Base-by-base conservation (phyloP, 2,888 invertebrate genomes). In the Erebia aethiops region DNA sequence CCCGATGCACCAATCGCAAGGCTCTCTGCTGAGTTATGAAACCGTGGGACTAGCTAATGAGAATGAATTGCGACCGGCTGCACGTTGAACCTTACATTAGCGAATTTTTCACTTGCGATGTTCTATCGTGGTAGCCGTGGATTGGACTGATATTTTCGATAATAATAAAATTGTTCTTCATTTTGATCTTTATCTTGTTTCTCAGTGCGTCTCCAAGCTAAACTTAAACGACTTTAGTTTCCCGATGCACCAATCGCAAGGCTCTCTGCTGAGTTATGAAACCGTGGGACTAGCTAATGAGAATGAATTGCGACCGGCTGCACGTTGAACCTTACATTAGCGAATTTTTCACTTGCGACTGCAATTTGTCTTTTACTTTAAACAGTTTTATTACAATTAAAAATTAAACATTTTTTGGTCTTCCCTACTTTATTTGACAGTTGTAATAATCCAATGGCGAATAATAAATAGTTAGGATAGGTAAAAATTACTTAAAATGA, bases 331-430 rank as follows among this genome's bases (percentile, higher is more conserved):
- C 64, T 67, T 51, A 56, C 67, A 69, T 84, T 89, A 90, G 88
- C 85, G 84, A 87, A 90, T 90, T 91, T 90, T 90, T 90, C 89
- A 88, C 87, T 85, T 78, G 79, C 79, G 81, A 81, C 80, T 81
- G 82, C 82, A 80, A 89, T 89, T 84, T 82, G 80, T 89, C 89
- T 88, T 89, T 81, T 82, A 85, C 86, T 85, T 82, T 35, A 35
- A 84, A 81, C 67, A 75, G 81, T 86, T 87, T 89, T 87, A 87
- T 87, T 81, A 79, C 78, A 74, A 75, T 71, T 79, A 77, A 75
- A 82, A 85, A 84, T 84, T 83, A n/a, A n/a, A n/a, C n/a, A n/a
- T n/a, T n/a, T n/a, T n/a, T n/a, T n/a, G n/a, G n/a, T n/a, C n/a
- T n/a, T n/a, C n/a, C n/a, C n/a, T 26, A 26, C 26, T 26, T 26